These are phyloP conservation scores for Scaptomyza pallida DNA, from an alignment of 1,140 invertebrate species.

Conservation along the genomic window DNA sequence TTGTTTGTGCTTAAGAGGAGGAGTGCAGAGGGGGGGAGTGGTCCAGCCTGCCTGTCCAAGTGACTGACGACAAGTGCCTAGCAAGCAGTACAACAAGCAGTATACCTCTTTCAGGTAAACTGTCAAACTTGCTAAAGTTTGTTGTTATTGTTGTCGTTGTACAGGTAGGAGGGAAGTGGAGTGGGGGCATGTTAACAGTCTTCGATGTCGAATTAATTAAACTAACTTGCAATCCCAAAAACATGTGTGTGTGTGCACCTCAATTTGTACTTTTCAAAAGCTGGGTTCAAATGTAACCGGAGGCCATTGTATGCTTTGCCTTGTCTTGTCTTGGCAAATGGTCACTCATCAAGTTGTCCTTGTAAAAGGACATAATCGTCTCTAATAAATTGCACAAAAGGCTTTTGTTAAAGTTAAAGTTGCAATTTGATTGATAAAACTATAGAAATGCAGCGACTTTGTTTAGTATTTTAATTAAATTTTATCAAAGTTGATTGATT, in stretches of 20 bases:
- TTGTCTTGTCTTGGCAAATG: neutral
- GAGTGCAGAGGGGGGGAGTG: neutral
- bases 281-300: slow-evolving; percentile 69
- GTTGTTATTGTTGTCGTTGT: too few species aligned
- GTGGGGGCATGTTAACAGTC: slow-evolving; percentile 64
- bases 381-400: slow-evolving; percentile 42
- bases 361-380: slow-evolving; percentile 56
- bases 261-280: slow-evolving; percentile 76
- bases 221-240: slow-evolving; percentile 59
- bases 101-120: slow-evolving; percentile 79
- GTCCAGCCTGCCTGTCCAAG: slow-evolving; percentile 8
- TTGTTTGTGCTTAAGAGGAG: slow-evolving; percentile 14
- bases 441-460: neutral
- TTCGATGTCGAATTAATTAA: slow-evolving; percentile 77
- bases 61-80: slow-evolving; percentile 77
- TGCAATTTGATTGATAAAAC: neutral
- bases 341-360: slow-evolving; percentile 39
- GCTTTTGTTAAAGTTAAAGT: neutral
- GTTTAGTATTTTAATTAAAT: neutral
- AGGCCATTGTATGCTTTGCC: slow-evolving; percentile 60
- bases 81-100: too few species aligned
- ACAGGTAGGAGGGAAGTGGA: too few species aligned
- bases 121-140: slow-evolving; percentile 61
- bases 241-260: slow-evolving; percentile 40
- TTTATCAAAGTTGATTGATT: too few species aligned